Evolutionary conservation across 2,797 vertebrate species (phyloP).

Genomic region (Sternarchorhynchus goeldii): DNA sequence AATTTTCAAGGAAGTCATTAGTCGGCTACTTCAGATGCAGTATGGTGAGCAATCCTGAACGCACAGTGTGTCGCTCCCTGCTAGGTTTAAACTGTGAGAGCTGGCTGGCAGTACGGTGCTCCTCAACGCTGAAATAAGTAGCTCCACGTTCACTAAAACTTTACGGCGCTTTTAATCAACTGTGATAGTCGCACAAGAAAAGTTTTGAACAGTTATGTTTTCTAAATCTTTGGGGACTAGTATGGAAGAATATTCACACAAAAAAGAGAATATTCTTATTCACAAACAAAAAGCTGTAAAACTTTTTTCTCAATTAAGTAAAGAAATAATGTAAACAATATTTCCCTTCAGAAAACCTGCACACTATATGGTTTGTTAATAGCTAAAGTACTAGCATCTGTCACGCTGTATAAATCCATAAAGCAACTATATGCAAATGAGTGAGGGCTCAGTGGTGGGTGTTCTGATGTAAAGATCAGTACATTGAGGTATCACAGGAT

Average conservation of each 20-base stretch:
- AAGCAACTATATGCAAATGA: neutral
- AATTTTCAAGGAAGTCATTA: constrained; percentile 51
- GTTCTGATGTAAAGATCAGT: neutral
- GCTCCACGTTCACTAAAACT: too few relatives aligned
- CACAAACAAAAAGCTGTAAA: neutral
- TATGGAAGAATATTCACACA: neutral
- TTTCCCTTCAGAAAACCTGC: neutral
- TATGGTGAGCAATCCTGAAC: constrained; percentile 40
- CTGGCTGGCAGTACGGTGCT: neutral
- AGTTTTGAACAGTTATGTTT: neutral
- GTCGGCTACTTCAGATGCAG: constrained; percentile 30
- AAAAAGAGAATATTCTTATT: neutral
- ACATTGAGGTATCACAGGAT: too few relatives aligned
- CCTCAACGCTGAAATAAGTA: neutral
- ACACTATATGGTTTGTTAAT: neutral
- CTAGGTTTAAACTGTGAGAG: neutral
- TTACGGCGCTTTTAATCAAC: neutral
- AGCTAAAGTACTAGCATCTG: neutral
- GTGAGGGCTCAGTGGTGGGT: neutral
- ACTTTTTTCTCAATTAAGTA: neutral
- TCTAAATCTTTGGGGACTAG: too few relatives aligned
- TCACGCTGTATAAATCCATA: neutral
- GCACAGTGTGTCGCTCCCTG: constrained; percentile 7
- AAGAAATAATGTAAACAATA: neutral
- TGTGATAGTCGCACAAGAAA: neutral